Evolutionary conservation across 1,140 invertebrate genomes (phyloP).

Genomic region (Hypsibius dujardini): DNA sequence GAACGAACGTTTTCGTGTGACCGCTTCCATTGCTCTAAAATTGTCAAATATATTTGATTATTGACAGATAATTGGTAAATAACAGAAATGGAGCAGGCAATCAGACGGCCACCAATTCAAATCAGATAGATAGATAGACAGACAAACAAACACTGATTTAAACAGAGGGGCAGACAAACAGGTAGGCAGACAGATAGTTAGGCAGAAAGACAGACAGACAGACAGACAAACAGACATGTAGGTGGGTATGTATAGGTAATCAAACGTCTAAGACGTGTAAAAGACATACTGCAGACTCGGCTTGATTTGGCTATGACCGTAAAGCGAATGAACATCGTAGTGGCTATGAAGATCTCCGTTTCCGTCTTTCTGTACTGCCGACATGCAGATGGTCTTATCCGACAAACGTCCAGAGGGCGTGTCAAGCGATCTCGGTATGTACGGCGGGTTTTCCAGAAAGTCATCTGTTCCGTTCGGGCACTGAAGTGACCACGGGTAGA

Average conservation of each 20-base stretch:
- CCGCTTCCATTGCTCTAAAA: neutral
- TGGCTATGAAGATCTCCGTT: constrained; percentile 33
- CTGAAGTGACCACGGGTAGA: neutral
- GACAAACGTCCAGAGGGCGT: constrained; percentile 36
- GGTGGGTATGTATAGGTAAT: too few species aligned
- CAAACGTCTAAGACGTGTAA: neutral
- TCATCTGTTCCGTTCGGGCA: constrained; percentile 37
- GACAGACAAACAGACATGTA: too few species aligned
- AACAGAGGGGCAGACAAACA: too few species aligned
- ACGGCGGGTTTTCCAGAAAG: constrained; percentile 47
- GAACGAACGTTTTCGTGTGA: neutral
- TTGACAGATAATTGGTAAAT: too few species aligned
- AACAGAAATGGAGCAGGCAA: neutral
- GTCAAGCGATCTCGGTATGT: constrained; percentile 38
- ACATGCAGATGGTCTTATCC: constrained; percentile 62
- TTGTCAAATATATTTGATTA: too few species aligned
- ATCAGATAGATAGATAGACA: neutral
- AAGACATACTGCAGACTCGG: constrained; percentile 23
- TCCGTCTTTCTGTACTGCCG: constrained; percentile 44
- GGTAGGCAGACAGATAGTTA: too few species aligned
- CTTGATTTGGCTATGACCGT: constrained; percentile 37
- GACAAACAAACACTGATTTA: too few species aligned
- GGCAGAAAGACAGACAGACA: too few species aligned
- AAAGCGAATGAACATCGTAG: constrained; percentile 64
- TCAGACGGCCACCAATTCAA: neutral